Conservation (phyloP, 2,113 vertebrate genomes). For the Gopherus evgoodei region DNA sequence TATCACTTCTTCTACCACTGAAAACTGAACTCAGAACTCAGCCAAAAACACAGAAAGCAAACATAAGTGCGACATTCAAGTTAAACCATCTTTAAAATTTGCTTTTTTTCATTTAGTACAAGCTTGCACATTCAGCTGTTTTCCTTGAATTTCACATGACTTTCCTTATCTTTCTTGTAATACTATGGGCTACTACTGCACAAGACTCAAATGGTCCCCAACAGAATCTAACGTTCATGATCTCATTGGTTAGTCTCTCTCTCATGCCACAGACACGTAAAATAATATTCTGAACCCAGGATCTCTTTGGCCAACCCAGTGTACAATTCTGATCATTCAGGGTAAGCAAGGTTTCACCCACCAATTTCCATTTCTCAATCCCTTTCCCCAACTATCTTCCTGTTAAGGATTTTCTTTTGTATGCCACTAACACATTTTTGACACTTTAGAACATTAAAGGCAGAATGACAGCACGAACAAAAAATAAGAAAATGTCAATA, state of each 20-base stretch:
- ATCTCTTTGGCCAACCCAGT: neutral
- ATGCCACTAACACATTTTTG: neutral
- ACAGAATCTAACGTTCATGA: fast-evolving
- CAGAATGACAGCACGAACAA: neutral
- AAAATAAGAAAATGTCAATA: neutral
- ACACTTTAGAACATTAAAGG: neutral
- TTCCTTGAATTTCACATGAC: neutral
- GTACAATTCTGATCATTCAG: neutral
- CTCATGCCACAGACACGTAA: too few species aligned
- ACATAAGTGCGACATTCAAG: neutral
- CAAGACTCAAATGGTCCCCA: neutral
- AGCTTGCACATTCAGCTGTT: fast-evolving
- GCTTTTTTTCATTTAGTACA: neutral
- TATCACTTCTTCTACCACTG: neutral
- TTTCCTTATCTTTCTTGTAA: neutral
- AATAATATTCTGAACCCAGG: neutral
- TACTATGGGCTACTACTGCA: neutral
- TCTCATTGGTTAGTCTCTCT: neutral
- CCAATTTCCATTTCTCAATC: neutral
- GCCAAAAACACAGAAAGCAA: neutral
- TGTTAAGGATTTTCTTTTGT: neutral
- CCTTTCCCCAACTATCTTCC: neutral
- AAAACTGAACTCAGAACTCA: neutral
- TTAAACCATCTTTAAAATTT: neutral
- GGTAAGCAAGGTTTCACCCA: neutral